These are phyloP conservation scores for Seriola quinqueradiata DNA, from an alignment of 2,113 vertebrate species.

Conservation along the genomic window DNA sequence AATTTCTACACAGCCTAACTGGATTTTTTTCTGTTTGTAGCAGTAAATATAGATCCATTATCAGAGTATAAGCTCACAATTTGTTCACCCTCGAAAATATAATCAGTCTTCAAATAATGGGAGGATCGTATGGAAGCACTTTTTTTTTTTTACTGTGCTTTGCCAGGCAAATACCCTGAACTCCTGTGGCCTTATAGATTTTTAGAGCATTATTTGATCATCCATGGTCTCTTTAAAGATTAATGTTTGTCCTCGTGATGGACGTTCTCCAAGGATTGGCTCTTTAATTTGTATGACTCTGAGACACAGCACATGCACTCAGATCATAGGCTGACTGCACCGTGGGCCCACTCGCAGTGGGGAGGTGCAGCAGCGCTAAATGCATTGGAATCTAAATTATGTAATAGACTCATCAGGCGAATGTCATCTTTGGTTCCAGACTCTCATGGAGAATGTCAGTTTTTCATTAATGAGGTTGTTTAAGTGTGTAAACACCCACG, in stretches of 20 bases:
- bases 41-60: slow-evolving; percentile 45
- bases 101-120: slow-evolving; percentile 59
- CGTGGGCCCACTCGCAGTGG: slow-evolving; percentile 40
- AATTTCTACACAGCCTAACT: slow-evolving; percentile 6
- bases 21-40: slow-evolving; percentile 37
- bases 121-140: slow-evolving; percentile 70
- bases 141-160: slow-evolving; percentile 62
- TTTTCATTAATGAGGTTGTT: slow-evolving; percentile 74
- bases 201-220: slow-evolving; percentile 36
- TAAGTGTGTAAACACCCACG: slow-evolving; percentile 51
- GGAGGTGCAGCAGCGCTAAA: slow-evolving; percentile 34
- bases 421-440: slow-evolving; percentile 54
- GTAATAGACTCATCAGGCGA: slow-evolving; percentile 60
- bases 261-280: slow-evolving; percentile 43
- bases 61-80: slow-evolving; percentile 56
- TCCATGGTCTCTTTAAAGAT: slow-evolving; percentile 38
- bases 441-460: slow-evolving; percentile 51
- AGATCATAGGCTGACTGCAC: slow-evolving; percentile 47
- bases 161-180: slow-evolving; percentile 47
- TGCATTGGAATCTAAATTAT: slow-evolving; percentile 59
- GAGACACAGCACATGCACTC: slow-evolving; percentile 26
- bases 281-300: slow-evolving; percentile 49
- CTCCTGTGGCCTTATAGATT: slow-evolving; percentile 43
- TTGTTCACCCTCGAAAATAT: slow-evolving; percentile 32
- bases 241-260: slow-evolving; percentile 28